Evolutionary conservation across 2,113 vertebrate species (phyloP).

Genomic region (Tamias sibiricus): DNA sequence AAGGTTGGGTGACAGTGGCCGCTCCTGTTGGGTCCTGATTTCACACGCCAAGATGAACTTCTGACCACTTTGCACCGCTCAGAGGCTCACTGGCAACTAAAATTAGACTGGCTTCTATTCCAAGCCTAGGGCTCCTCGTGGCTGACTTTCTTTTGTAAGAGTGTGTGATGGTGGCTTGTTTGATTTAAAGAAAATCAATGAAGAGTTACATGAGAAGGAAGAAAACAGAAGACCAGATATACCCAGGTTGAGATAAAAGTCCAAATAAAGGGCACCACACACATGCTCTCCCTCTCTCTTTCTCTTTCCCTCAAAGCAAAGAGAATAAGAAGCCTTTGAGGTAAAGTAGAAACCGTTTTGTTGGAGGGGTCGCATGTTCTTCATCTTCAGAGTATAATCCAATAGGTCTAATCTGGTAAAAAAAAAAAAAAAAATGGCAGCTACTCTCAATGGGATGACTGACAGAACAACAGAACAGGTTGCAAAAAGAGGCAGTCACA

Average conservation of each 20-base stretch:
- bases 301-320: slow-evolving; percentile 78
- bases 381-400: slow-evolving; percentile 68
- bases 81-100: slow-evolving; percentile 50
- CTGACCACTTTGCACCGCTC: slow-evolving; percentile 34
- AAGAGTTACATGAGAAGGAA: slow-evolving; percentile 55
- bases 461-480: background rate
- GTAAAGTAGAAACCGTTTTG: slow-evolving; percentile 69
- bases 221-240: slow-evolving; percentile 65
- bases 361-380: slow-evolving; percentile 59
- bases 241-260: slow-evolving; percentile 80
- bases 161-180: slow-evolving; percentile 68
- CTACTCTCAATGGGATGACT: background rate
- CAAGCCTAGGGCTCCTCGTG: slow-evolving; percentile 67
- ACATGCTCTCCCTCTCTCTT: slow-evolving; percentile 14
- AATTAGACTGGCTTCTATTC: slow-evolving; percentile 76
- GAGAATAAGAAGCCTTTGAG: slow-evolving; percentile 72
- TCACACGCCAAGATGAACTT: slow-evolving; percentile 3
- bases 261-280: slow-evolving; percentile 71
- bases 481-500: slow-evolving; percentile 1
- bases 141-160: slow-evolving; percentile 61
- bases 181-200: slow-evolving; percentile 74
- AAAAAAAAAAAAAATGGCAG: slow-evolving; percentile 35
- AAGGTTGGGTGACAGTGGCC: background rate
- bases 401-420: slow-evolving; percentile 58
- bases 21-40: background rate